Base-by-base conservation (phyloP, 2,888 invertebrate genomes). In the Onchidella celtica region DNA sequence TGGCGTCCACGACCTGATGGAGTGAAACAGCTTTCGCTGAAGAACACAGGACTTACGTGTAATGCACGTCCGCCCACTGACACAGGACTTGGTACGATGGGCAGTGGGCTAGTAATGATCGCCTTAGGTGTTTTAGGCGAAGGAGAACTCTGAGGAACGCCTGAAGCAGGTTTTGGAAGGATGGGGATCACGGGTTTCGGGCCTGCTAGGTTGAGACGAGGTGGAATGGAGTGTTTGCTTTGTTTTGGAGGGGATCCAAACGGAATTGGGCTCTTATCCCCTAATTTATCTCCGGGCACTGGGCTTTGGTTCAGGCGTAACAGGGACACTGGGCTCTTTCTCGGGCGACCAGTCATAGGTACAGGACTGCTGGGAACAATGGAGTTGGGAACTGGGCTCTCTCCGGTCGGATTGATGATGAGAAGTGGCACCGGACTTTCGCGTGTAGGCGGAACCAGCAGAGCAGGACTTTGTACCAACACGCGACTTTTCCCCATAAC, bases 1-100 rank as follows among this genome's bases (percentile, higher is more conserved):
- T 63, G 75, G 17, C 47, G 34, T 14, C 47, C 29, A 2, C 70
- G 59, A n/a, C 24, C 61, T n/a, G 81, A 81, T 6, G 76, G 70
- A 2, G 69, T 76, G 70, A 81, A 81, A n/a, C 76, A 76, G 0
- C 76, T 65, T 0, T 81, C 81, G 32, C 76, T 55, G 63, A 81
- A 81, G 76, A 81, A 81, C 0, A 81, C 75, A 2, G 81, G 81
- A 38, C 81, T 81, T 17, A 36, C 57, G n/a, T 81, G 81, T 14
- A 70, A 24, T 3, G 76, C 40, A 9, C 81, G 61, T 3, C 81
- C 76, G 1, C 69, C 76, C 4, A 32, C 63, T 0, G 81, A 70
- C 61, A 76, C 76, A 2, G 81, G 81, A 55, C 81, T 81, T 6
- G 36, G 69, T 21, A 76, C 69, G 21, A 68, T 76, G 24, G 81